These are phyloP conservation scores for Malurus melanocephalus DNA, from an alignment of 2,113 vertebrate species.

Conservation along the genomic window DNA sequence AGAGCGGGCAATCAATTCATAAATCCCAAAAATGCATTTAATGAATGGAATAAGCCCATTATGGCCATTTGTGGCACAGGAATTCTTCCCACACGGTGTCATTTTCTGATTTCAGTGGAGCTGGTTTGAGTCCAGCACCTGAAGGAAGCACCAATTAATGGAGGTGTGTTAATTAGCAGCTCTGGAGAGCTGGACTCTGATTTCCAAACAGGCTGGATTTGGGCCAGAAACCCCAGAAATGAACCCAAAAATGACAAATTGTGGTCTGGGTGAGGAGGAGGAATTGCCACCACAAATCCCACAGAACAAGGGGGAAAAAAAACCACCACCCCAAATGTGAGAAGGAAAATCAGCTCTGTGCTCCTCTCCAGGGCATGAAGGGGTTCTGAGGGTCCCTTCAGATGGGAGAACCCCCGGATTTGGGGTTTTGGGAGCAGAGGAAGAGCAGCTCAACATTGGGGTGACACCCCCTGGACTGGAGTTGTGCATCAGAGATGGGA, in stretches of 20 bases:
- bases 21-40: neutral
- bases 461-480: neutral
- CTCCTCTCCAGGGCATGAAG: neutral
- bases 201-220: neutral
- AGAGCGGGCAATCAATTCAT: neutral
- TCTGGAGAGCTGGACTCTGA: neutral
- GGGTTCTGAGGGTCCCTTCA: neutral
- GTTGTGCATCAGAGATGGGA: neutral
- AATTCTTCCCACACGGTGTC: fast-evolving
- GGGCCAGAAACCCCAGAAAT: neutral
- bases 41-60: neutral
- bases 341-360: neutral
- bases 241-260: neutral
- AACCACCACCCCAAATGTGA: neutral
- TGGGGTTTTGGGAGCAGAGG: neutral
- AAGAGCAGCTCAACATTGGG: neutral
- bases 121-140: neutral
- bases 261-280: neutral
- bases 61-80: neutral
- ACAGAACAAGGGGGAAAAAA: neutral
- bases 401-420: neutral
- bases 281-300: neutral
- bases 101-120: neutral
- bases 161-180: neutral
- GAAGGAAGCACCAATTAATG: neutral